These are phyloP conservation scores for Solen grandis DNA, from an alignment of 1,140 invertebrate genomes.

Conservation along the genomic window DNA sequence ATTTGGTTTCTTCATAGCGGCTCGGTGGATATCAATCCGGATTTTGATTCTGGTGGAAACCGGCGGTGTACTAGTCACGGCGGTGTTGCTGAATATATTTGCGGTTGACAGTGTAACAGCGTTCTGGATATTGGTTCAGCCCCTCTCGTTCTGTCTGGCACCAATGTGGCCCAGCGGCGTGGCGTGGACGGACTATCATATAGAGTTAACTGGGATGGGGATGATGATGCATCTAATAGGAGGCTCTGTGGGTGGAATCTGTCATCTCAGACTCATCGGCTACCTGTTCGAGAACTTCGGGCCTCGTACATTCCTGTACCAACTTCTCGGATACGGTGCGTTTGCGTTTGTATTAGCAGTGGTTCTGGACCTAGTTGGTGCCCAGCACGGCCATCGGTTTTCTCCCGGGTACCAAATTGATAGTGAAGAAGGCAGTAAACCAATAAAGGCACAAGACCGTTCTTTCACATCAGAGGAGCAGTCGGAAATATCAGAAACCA, in stretches of 20 bases:
- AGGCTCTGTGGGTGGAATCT: slow-evolving; percentile 61
- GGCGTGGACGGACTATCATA: slow-evolving; percentile 62
- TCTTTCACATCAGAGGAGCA: too few relatives aligned
- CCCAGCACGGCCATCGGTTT: slow-evolving; percentile 47
- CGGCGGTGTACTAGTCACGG: slow-evolving; percentile 36
- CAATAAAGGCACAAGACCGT: too few relatives aligned
- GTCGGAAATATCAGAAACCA: too few relatives aligned
- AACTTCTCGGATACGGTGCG: slow-evolving; percentile 51
- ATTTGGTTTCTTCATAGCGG: slow-evolving; percentile 56
- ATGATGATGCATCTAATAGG: slow-evolving; percentile 63
- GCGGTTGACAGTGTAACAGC: slow-evolving; percentile 33
- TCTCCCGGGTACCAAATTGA: not conserved
- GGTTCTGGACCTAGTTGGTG: slow-evolving; percentile 29
- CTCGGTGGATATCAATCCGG: slow-evolving; percentile 61
- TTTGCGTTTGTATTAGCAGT: slow-evolving; percentile 11
- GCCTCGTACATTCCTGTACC: slow-evolving; percentile 59
- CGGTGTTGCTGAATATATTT: slow-evolving; percentile 58
- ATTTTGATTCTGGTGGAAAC: slow-evolving; percentile 61
- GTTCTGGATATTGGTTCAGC: slow-evolving; percentile 56
- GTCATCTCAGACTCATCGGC: slow-evolving; percentile 63
- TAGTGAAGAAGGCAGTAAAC: too few relatives aligned
- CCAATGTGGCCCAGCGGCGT: slow-evolving; percentile 63
- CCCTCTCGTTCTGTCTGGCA: slow-evolving; percentile 57
- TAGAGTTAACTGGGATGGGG: slow-evolving; percentile 62
- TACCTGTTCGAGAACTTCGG: slow-evolving; percentile 65